Conservation (phyloP, 2,797 vertebrate genomes). For the Bovichtus diacanthus region DNA sequence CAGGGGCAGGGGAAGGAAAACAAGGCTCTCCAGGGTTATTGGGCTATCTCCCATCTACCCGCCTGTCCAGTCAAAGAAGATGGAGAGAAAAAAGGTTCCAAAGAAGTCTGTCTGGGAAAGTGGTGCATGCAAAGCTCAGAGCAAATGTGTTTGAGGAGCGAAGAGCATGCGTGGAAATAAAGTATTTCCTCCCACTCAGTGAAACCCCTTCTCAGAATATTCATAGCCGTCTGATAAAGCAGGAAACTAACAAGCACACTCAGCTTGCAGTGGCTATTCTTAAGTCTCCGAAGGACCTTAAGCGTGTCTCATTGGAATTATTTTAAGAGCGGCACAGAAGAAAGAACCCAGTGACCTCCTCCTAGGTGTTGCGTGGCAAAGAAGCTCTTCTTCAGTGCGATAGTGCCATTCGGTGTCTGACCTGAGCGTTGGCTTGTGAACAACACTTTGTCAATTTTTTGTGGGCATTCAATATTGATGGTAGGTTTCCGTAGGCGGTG, state of each 20-base stretch:
- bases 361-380: conserved; percentile 49
- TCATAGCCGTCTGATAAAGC: conserved; percentile 32
- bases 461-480: conserved; percentile 75
- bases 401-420: conserved; percentile 28
- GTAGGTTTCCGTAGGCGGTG: conserved; percentile 58
- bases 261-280: conserved; percentile 31
- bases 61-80: conserved; percentile 26
- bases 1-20: background rate
- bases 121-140: conserved; percentile 31
- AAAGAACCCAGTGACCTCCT: conserved; percentile 54
- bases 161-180: conserved; percentile 33
- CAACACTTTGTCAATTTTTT: conserved; percentile 47
- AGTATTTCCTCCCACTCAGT: conserved; percentile 33
- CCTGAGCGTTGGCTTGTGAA: conserved; percentile 30
- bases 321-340: conserved; percentile 33
- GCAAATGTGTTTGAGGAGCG: conserved; percentile 15
- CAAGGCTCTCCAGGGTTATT: background rate
- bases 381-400: conserved; percentile 17
- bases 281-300: conserved; percentile 28
- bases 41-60: background rate
- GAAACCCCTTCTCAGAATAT: conserved; percentile 47
- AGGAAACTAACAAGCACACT: conserved; percentile 45
- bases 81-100: background rate
- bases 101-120: conserved; percentile 25
- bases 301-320: conserved; percentile 42